phyloP scores from a whole-genome alignment of 2,797 vertebrate species.

The Mus spretus region DNA sequence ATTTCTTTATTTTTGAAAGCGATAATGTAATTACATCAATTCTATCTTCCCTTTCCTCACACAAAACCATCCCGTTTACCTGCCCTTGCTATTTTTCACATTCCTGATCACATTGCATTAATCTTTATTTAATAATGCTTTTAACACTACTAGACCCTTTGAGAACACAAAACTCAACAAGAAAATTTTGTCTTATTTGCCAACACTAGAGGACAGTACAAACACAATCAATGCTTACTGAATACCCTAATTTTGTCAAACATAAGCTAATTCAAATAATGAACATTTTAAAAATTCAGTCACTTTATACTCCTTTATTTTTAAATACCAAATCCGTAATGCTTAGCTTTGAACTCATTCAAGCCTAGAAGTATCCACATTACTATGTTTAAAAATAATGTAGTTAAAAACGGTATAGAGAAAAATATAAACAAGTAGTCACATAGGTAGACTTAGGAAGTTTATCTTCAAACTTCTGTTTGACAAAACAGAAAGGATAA shows the following conservation, averaged over 20 bases:
- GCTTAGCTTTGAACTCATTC: constrained; percentile 32
- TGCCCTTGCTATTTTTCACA: neutral
- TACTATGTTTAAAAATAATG: neutral
- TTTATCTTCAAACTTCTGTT: neutral
- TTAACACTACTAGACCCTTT: neutral
- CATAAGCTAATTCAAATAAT: neutral
- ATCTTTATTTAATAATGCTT: constrained; percentile 28
- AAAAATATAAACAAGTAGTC: neutral
- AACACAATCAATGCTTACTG: neutral
- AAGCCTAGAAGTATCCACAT: neutral
- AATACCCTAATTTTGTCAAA: neutral
- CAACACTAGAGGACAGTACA: neutral
- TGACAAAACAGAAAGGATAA: neutral
- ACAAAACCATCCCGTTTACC: neutral
- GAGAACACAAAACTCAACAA: neutral
- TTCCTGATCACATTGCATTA: neutral
- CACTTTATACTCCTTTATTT: neutral
- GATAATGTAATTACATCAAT: neutral
- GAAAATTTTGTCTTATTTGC: neutral
- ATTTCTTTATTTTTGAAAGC: neutral
- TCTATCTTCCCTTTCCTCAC: neutral
- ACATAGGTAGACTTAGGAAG: neutral
- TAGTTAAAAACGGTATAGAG: neutral
- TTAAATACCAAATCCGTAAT: neutral
- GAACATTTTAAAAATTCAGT: neutral